Conservation (phyloP, 2,888 invertebrate genomes). For the Idaea biselata region DNA sequence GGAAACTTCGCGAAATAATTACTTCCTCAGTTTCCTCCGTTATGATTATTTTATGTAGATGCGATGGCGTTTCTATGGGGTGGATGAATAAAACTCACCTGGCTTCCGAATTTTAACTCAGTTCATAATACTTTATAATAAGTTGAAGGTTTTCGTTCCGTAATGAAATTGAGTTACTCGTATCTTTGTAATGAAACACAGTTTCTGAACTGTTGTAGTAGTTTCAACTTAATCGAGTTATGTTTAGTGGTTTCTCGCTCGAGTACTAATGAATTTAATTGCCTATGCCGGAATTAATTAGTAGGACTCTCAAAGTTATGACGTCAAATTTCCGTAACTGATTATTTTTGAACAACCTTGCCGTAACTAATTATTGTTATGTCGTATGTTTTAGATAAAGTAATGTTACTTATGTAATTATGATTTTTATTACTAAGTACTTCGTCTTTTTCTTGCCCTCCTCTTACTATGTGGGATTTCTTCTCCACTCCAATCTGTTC, state of each 20-base stretch:
- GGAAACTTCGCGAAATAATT: slow-evolving; percentile 1
- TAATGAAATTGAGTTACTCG: neutral
- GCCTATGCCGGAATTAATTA: neutral
- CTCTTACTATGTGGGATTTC: no score
- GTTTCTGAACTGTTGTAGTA: neutral
- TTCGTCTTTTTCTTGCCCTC: no score
- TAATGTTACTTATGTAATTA: neutral
- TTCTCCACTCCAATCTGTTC: no score
- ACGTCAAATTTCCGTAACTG: neutral
- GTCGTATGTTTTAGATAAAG: neutral
- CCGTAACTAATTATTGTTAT: neutral
- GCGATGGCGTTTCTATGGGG: slow-evolving; percentile 1
- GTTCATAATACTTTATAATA: slow-evolving; percentile 1
- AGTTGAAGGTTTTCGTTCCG: neutral
- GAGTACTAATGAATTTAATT: slow-evolving; percentile 1
- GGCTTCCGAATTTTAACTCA: neutral
- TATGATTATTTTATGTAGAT: slow-evolving; percentile 7
- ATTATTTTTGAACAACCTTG: neutral
- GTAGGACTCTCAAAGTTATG: neutral
- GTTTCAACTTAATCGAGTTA: neutral
- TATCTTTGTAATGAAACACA: neutral
- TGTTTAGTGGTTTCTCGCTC: neutral
- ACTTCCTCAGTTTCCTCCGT: slow-evolving; percentile 4
- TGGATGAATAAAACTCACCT: slow-evolving; percentile 5
- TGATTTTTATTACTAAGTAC: neutral